Conservation (phyloP, 2,888 invertebrate species). For the Drosophila parthenogenetica region DNA sequence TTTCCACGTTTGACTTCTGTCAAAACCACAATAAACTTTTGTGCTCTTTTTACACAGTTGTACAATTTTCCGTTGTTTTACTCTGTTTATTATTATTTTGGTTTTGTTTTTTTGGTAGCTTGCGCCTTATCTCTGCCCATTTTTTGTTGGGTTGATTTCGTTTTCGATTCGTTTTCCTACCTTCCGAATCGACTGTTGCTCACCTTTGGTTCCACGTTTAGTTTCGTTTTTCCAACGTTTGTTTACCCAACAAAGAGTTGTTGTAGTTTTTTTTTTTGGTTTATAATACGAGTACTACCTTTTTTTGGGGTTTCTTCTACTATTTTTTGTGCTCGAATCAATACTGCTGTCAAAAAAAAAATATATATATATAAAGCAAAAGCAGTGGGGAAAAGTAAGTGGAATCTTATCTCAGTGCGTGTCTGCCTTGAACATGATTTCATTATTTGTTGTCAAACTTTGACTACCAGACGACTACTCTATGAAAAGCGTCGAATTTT, state of each 20-base stretch:
- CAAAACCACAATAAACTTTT: slow-evolving; percentile 31
- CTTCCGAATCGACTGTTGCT: slow-evolving; percentile 47
- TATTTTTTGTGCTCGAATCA: slow-evolving; percentile 64
- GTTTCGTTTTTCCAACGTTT: slow-evolving; percentile 57
- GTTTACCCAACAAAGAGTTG: slow-evolving; percentile 73
- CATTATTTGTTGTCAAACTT: slow-evolving; percentile 78
- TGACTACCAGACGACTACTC: slow-evolving; percentile 59
- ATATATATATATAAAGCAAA: slow-evolving; percentile 7
- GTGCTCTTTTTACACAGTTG: background rate
- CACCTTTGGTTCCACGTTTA: slow-evolving; percentile 58
- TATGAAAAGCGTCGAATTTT: slow-evolving; percentile 9
- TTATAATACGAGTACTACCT: slow-evolving; percentile 25
- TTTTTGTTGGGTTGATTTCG: slow-evolving; percentile 51
- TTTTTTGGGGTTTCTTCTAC: background rate
- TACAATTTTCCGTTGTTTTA: slow-evolving; percentile 21
- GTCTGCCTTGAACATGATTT: slow-evolving; percentile 74
- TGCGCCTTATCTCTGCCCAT: slow-evolving; percentile 54
- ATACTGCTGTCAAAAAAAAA: slow-evolving; percentile 76
- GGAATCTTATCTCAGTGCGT: slow-evolving; percentile 70
- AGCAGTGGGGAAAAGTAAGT: slow-evolving; percentile 38
- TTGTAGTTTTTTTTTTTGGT: slow-evolving; percentile 35
- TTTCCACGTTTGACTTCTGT: slow-evolving; percentile 17
- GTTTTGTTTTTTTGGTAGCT: slow-evolving; percentile 48
- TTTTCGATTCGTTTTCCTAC: slow-evolving; percentile 65
- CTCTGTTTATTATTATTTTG: slow-evolving; percentile 20